Percentiles rank a stretch among this genome's conserved stretches.
Evolutionary conservation across 1,140 invertebrate genomes (phyloP).

Genomic region (Atta texana): DNA sequence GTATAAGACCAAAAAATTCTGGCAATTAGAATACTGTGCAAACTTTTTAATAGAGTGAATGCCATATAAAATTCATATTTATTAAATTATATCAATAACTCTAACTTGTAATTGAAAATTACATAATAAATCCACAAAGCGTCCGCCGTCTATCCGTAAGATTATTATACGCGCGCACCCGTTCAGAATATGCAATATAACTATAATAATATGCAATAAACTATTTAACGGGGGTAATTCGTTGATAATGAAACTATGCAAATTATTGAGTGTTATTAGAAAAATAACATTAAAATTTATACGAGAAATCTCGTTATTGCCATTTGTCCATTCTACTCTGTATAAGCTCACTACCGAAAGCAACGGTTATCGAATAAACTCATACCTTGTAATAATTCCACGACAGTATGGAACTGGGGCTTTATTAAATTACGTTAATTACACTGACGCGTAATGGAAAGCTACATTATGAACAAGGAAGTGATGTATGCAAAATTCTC

Average conservation of each 20-base stretch:
- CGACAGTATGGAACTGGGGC: background rate
- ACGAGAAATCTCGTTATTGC: conserved; percentile 26
- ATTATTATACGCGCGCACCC: background rate
- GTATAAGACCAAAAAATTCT: background rate
- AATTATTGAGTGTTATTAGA: conserved; percentile 8
- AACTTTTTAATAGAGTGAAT: background rate
- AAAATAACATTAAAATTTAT: conserved; percentile 41
- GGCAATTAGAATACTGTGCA: background rate
- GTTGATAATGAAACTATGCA: background rate
- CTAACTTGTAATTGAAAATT: conserved; percentile 20
- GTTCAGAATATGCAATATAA: background rate
- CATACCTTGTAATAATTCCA: conserved; percentile 36
- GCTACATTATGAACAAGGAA: conserved; percentile 50
- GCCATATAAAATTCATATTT: background rate
- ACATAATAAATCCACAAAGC: conserved; percentile 19
- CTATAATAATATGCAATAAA: conserved; percentile 8
- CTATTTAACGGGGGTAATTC: conserved; percentile 29
- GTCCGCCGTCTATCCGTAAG: background rate
- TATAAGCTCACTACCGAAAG: background rate
- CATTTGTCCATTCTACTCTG: background rate
- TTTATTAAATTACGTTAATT: conserved; percentile 59
- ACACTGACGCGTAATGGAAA: conserved; percentile 39
- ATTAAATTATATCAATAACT: conserved; percentile 51
- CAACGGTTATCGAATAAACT: conserved; percentile 37
- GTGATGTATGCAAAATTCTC: conserved; percentile 38